Percentiles rank a stretch among this genome's conserved stretches.
These are phyloP conservation scores for Aplysina aerophoba DNA, from an alignment of 37 sponge, comb jelly and placozoan species.

Conservation along the genomic window DNA sequence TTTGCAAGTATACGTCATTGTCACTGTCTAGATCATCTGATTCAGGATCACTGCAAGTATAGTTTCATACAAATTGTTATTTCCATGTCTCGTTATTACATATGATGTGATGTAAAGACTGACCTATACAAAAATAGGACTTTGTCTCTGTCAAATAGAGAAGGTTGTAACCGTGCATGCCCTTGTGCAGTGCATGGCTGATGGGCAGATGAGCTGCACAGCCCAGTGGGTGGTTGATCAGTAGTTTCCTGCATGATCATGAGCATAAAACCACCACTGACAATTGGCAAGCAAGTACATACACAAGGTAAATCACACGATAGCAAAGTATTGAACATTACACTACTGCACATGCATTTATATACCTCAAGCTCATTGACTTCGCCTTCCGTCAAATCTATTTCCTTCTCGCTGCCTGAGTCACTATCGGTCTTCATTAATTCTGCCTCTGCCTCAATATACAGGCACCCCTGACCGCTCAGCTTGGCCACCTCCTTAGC, in stretches of 20 bases:
- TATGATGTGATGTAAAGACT: neutral
- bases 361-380: no score
- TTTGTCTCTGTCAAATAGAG: conserved; percentile 22
- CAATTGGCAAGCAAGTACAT: no score
- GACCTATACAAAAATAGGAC: conserved; percentile 20
- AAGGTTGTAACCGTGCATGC: conserved; percentile 23
- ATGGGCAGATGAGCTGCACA: neutral
- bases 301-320: no score
- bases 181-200: conserved; percentile 1
- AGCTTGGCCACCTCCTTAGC: conserved; percentile 27
- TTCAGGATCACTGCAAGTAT: conserved; percentile 26
- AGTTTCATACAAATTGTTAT: neutral
- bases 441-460: conserved; percentile 10
- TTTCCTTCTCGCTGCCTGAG: no score
- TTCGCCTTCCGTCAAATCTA: no score
- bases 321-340: no score
- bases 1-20: neutral
- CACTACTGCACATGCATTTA: no score
- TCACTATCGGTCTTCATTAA: no score
- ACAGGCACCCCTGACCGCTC: conserved; percentile 29
- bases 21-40: conserved; percentile 22
- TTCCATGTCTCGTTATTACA: no score
- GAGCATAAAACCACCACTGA: no score
- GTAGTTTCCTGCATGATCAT: no score
- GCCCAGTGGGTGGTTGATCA: no score